Evolutionary conservation across 2,797 vertebrate genomes (phyloP).

Genomic region (Gymnoscopelus braueri): DNA sequence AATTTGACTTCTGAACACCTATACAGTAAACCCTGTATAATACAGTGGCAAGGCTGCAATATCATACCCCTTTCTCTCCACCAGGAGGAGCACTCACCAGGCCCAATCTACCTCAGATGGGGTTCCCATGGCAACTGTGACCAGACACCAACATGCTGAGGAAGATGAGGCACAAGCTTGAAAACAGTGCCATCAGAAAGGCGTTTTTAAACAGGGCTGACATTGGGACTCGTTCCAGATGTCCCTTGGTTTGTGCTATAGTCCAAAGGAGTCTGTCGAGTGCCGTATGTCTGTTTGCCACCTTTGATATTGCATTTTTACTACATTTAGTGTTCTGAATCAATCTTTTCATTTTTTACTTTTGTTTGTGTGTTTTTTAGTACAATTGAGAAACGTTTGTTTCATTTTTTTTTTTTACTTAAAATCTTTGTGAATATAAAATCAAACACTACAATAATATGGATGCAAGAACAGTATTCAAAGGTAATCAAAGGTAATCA

Average conservation of each 20-base stretch:
- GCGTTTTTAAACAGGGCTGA: not conserved
- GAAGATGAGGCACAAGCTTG: constrained; percentile 43
- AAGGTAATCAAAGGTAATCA: not conserved
- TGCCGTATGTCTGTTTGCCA: not conserved
- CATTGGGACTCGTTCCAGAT: too few species aligned
- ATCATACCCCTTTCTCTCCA: constrained; percentile 30
- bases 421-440: not conserved
- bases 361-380: not conserved
- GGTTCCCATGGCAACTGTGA: constrained; percentile 49
- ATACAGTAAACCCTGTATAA: too few species aligned
- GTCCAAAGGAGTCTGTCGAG: constrained; percentile 9
- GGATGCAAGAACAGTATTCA: not conserved
- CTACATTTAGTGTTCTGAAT: constrained; percentile 13
- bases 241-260: not conserved
- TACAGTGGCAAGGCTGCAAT: not conserved
- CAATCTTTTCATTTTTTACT: not conserved
- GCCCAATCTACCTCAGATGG: constrained; percentile 24
- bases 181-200: constrained; percentile 25
- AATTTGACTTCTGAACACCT: not conserved
- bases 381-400: not conserved
- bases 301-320: constrained; percentile 3
- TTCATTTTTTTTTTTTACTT: constrained; percentile 1
- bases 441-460: not conserved
- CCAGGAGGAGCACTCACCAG: constrained; percentile 52
- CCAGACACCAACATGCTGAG: constrained; percentile 30